Base-by-base conservation (phyloP, 2,888 invertebrate species). In the Athalia circularis region DNA sequence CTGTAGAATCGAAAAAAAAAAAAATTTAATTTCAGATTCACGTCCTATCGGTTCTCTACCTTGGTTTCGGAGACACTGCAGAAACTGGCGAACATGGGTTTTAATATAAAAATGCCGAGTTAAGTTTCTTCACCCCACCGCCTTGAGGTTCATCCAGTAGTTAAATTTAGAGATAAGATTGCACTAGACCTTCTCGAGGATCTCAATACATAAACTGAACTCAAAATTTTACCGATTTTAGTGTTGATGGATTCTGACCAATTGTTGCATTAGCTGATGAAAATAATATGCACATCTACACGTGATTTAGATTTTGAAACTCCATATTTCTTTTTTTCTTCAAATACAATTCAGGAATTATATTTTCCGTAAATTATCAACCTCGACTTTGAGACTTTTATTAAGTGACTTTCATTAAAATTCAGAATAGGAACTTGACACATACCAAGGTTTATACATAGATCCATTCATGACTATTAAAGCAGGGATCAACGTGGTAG, bases 111-210 rank as follows among this genome's bases (percentile, higher is more conserved):
- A 29, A 68, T 29, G 8, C 5, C 13, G 54, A 45, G 6, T 13
- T 59, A 47, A 7, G 57, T 57, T 59, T 59, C 72, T 72, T 59
- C 45, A 72, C 72, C 72, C 72, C 72, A 59, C 72, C 47, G 45
- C 72, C 29, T 45, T 15, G 47, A 57, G 52, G 59, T 72, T 72
- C 72, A 72, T 47, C 72, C 59, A 72, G 47, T 13, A 72, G 72
- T 72, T 72, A 72, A 72, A 72, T 72, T 72, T 72, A 72, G 72
- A 47, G 59, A 72, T 15, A 72, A 29, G 13, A 59, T 59, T 72
- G 57, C n/a, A 59, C 57, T 45, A 57, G 72, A 59, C 72, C 72
- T 59, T 72, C 47, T 7, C n/a, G 57, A 59, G 15, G n/a, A 47
- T 72, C 15, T 70, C 47, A 29, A 29, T 59, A 13, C 11, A 47